These are phyloP conservation scores for Chrysolophus pictus DNA, from an alignment of 2,797 vertebrate species.

Conservation along the genomic window DNA sequence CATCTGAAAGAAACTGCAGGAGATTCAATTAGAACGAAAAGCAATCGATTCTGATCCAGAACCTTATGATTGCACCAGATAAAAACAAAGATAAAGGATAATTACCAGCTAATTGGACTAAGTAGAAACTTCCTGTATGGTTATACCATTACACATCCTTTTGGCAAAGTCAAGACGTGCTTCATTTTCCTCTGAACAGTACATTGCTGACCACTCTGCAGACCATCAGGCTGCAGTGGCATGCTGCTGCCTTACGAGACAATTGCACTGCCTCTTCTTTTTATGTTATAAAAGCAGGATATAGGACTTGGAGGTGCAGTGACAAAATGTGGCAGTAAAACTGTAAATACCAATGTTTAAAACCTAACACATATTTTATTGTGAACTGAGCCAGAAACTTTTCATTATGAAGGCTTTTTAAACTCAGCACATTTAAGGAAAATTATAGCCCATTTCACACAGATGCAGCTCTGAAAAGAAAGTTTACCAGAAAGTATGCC, in stretches of 20 bases:
- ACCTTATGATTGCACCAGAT: not conserved
- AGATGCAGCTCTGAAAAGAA: not conserved
- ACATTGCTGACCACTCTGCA: not conserved
- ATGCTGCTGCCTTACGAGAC: not conserved
- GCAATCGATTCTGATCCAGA: not conserved
- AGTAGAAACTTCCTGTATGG: not conserved
- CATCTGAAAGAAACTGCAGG: not conserved
- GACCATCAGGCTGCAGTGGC: not conserved
- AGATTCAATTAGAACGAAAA: constrained; percentile 2
- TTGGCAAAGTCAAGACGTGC: not conserved
- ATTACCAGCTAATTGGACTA: not conserved
- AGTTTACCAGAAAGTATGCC: not conserved
- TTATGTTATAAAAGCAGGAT: not conserved
- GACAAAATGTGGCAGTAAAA: not conserved
- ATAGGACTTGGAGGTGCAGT: not conserved
- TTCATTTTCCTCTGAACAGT: not conserved
- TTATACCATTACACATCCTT: not conserved
- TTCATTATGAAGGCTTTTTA: not conserved
- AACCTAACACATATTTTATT: not conserved
- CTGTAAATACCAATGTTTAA: not conserved
- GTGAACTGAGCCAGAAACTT: not conserved
- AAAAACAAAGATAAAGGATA: not conserved
- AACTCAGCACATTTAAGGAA: not conserved
- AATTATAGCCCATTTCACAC: not conserved
- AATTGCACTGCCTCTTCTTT: not conserved